Conservation (phyloP, 2,113 vertebrate genomes). For the human region DNA sequence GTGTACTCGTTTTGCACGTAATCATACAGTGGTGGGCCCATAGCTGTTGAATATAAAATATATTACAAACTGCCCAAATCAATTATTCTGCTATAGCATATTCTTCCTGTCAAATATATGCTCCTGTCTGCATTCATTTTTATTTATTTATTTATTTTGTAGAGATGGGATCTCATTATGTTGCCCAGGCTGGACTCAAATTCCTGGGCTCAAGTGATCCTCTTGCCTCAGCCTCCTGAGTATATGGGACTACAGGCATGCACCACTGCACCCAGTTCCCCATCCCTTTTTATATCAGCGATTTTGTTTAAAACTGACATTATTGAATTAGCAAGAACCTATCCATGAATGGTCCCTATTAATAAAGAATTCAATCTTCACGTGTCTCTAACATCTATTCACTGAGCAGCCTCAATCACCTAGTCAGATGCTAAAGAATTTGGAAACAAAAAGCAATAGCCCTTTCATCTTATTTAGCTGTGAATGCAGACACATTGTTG, state of each 20-base stretch:
- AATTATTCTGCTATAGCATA: background rate
- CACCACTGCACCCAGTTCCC: background rate
- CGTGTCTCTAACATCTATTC: background rate
- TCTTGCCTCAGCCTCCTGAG: background rate
- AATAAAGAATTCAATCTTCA: background rate
- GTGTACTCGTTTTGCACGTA: background rate
- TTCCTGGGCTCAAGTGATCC: background rate
- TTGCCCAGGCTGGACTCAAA: background rate
- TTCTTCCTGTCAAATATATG: background rate
- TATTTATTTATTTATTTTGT: background rate
- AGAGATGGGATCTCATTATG: background rate
- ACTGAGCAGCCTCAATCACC: background rate
- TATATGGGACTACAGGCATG: background rate
- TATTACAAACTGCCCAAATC: background rate
- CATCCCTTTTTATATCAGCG: background rate
- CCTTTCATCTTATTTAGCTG: background rate
- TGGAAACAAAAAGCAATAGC: background rate
- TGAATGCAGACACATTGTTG: background rate
- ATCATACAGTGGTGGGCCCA: background rate
- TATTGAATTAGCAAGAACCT: background rate
- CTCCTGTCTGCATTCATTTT: background rate
- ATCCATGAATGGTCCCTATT: background rate
- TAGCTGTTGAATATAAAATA: background rate
- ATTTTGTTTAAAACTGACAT: slow-evolving; percentile 19
- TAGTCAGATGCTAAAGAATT: background rate